Conservation (phyloP, 1,140 invertebrate genomes). For the Trachymyrmex cornetzi region DNA sequence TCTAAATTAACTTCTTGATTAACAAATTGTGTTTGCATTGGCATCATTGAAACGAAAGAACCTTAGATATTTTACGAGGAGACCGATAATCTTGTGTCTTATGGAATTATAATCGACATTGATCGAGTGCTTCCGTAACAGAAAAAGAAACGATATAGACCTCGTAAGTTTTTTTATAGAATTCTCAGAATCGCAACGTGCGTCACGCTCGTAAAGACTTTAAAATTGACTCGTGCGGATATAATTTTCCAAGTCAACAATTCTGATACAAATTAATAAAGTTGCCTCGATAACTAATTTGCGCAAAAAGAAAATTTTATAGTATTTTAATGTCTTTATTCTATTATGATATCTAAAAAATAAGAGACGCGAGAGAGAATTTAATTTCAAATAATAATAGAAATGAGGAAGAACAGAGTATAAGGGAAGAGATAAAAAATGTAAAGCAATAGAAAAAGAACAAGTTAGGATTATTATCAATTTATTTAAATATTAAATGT, state of each 20-base stretch:
- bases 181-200: background rate
- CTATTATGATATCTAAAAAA: background rate
- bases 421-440: background rate
- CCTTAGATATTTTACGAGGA: constrained; percentile 59
- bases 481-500: constrained; percentile 4
- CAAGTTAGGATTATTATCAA: background rate
- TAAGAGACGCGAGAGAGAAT: background rate
- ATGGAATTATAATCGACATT: constrained; percentile 61
- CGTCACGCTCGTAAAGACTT: background rate
- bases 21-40: constrained; percentile 47
- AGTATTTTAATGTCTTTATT: background rate
- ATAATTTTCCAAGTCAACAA: background rate
- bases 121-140: constrained; percentile 34
- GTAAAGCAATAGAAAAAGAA: background rate
- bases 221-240: background rate
- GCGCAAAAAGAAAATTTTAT: background rate
- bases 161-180: constrained; percentile 44
- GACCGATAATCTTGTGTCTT: constrained; percentile 61
- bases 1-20: background rate
- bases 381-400: background rate
- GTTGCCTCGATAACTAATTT: background rate
- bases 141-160: constrained; percentile 20
- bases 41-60: constrained; percentile 21
- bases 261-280: constrained; percentile 7
- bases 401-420: constrained; percentile 7